Percentiles rank a stretch among this genome's conserved stretches.
phyloP scores from a whole-genome alignment of 2,113 vertebrate genomes.

The Leptosomus discolor region DNA sequence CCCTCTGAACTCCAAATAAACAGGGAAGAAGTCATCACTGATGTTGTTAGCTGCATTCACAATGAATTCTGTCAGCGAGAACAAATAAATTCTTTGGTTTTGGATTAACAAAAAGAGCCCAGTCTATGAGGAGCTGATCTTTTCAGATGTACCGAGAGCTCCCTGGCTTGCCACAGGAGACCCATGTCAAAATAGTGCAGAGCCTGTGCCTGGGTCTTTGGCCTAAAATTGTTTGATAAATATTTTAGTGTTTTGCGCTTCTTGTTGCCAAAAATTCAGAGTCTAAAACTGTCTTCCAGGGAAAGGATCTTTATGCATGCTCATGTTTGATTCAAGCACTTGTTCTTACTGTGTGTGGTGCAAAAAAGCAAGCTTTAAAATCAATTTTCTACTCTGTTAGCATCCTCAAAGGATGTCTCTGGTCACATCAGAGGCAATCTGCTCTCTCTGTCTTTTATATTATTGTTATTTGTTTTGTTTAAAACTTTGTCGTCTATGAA shows the following conservation, averaged over 20 bases:
- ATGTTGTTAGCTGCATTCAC: not conserved
- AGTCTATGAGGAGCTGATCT: not conserved
- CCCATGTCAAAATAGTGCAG: not conserved
- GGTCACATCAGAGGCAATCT: conserved; percentile 17
- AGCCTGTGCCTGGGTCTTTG: not conserved
- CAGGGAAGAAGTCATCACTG: not conserved
- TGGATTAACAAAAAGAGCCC: not conserved
- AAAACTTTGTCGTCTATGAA: not conserved
- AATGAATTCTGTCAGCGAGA: not conserved
- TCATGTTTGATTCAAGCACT: conserved; percentile 35
- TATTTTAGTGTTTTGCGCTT: not conserved
- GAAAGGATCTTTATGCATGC: conserved; percentile 27
- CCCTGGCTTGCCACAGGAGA: not conserved
- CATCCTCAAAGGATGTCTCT: conserved; percentile 20
- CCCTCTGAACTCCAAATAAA: not conserved
- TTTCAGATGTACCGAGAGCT: not conserved
- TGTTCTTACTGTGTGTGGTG: not conserved
- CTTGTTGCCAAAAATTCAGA: not conserved
- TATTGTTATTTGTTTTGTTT: conserved; percentile 17
- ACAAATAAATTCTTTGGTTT: not conserved
- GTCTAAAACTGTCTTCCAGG: not conserved
- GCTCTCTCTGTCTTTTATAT: not conserved
- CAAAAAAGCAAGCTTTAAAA: conserved; percentile 16
- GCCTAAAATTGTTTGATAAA: not conserved
- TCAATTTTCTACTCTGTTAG: not conserved